phyloP scores from a whole-genome alignment of 2,113 vertebrate genomes.

The Myrmecobius fasciatus region DNA sequence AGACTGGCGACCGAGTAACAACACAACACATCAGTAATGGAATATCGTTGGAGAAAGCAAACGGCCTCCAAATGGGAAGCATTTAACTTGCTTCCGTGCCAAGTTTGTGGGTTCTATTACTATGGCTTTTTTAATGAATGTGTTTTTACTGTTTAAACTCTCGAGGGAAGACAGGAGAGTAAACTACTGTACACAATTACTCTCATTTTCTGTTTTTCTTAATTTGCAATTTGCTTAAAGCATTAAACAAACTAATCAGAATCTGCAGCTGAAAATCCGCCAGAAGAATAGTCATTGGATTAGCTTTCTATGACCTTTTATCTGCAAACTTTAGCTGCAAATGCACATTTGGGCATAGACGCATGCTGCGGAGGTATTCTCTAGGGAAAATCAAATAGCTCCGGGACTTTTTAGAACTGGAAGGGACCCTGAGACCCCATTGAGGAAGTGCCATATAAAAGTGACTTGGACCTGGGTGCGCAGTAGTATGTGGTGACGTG shows the following conservation, averaged over 20 bases:
- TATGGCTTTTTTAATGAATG: neutral
- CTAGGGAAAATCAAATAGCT: neutral
- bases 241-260: neutral
- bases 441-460: neutral
- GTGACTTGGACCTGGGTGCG: neutral
- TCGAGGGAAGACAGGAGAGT: neutral
- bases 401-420: neutral
- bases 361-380: neutral
- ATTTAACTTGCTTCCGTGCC: neutral
- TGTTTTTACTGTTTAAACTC: conserved; percentile 20
- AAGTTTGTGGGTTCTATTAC: neutral
- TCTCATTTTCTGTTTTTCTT: neutral
- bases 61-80: conserved; percentile 3
- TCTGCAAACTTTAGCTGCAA: neutral
- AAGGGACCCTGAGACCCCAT: neutral
- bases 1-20: neutral
- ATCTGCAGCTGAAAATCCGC: neutral
- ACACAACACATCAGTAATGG: neutral
- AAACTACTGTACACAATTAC: neutral
- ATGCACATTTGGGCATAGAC: neutral
- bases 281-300: neutral
- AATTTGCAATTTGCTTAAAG: conserved; percentile 22
- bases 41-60: conserved; percentile 14
- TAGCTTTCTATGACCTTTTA: neutral
- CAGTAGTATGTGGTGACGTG: neutral